Evolutionary conservation across 2,888 invertebrate genomes (phyloP).

Genomic region (Embidobia sp.): DNA sequence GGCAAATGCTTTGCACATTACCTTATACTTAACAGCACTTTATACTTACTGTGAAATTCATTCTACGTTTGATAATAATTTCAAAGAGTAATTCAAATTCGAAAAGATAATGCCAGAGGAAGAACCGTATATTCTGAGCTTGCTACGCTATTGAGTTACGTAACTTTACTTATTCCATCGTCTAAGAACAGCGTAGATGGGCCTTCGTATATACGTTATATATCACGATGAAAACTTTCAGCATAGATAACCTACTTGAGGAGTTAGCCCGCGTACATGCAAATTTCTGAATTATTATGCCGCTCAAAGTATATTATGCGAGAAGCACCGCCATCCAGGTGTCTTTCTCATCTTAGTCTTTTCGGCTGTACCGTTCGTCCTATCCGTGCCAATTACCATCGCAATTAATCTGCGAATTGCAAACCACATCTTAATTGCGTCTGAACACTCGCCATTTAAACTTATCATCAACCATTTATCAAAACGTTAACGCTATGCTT

Average conservation of each 20-base stretch:
- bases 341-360: constrained; percentile 55
- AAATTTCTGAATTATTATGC: constrained; percentile 82
- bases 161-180: constrained; percentile 69
- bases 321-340: constrained; percentile 54
- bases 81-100: constrained; percentile 74
- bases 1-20: constrained; percentile 10
- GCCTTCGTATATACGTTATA: constrained; percentile 74
- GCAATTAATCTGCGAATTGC: constrained; percentile 65
- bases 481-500: background rate
- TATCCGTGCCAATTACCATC: constrained; percentile 61
- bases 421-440: constrained; percentile 43
- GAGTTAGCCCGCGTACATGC: constrained; percentile 82
- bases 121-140: constrained; percentile 63
- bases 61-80: constrained; percentile 62
- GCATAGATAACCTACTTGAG: constrained; percentile 82
- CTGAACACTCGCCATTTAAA: constrained; percentile 13
- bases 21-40: constrained; percentile 48
- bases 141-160: constrained; percentile 68
- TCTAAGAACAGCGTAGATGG: constrained; percentile 63
- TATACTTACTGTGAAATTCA: constrained; percentile 51
- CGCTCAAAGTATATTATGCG: constrained; percentile 73
- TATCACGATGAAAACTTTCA: constrained; percentile 78
- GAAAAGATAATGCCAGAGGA: constrained; percentile 74
- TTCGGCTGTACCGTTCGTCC: constrained; percentile 46
- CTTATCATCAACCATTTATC: constrained; percentile 29